phyloP scores from a whole-genome alignment of 2,888 invertebrate genomes.

The Pammene aurita region DNA sequence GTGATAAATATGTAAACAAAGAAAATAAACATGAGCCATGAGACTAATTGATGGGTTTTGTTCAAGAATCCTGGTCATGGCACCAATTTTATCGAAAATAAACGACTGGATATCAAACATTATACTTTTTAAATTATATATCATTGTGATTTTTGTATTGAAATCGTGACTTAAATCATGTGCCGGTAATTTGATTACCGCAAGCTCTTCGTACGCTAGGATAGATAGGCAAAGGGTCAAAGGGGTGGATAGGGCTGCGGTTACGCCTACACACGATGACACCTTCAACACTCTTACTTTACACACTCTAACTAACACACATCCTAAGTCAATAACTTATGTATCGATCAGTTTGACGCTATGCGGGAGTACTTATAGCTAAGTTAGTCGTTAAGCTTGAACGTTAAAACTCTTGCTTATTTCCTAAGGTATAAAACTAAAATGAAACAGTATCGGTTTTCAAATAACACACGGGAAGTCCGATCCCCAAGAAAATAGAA shows the following conservation, averaged over 20 bases:
- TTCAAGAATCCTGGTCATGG: slow-evolving; percentile 1
- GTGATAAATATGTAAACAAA: too few species aligned
- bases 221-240: slow-evolving; percentile 39
- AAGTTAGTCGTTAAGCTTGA: not conserved
- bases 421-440: not conserved
- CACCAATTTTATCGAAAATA: not conserved
- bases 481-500: slow-evolving; percentile 50
- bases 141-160: not conserved
- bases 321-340: slow-evolving; percentile 21
- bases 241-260: slow-evolving; percentile 50
- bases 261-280: slow-evolving; percentile 61
- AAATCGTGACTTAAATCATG: slow-evolving; percentile 19
- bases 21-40: too few species aligned
- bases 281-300: slow-evolving; percentile 43
- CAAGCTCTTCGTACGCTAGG: slow-evolving; percentile 34
- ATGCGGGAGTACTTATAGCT: not conserved
- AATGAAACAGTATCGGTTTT: slow-evolving; percentile 1
- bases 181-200: slow-evolving; percentile 19
- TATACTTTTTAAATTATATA: not conserved
- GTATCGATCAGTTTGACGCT: slow-evolving; percentile 5
- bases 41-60: not conserved
- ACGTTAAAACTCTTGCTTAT: not conserved
- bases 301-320: slow-evolving; percentile 14
- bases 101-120: not conserved
- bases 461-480: slow-evolving; percentile 24